Evolutionary conservation across 2,797 vertebrate species (phyloP).

Genomic region (Babyrousa celebensis): DNA sequence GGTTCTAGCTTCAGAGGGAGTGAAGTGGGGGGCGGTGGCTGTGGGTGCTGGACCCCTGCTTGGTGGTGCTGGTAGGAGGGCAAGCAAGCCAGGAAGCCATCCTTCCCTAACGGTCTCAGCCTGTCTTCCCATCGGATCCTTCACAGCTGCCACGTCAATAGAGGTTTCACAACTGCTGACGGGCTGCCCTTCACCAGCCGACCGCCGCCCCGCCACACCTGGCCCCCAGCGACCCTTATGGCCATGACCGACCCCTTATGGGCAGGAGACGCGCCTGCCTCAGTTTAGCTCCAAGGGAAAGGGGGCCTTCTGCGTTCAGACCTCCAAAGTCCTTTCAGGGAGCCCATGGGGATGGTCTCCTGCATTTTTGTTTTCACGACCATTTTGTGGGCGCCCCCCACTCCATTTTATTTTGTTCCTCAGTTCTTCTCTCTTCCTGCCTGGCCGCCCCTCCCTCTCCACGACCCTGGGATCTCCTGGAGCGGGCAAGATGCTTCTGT

Average conservation of each 20-base stretch:
- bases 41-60: background rate
- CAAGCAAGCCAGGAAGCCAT: background rate
- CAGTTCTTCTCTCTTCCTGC: background rate
- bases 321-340: background rate
- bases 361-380: background rate
- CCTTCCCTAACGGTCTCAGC: background rate
- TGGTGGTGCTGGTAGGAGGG: background rate
- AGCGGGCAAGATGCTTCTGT: rapidly evolving
- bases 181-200: background rate
- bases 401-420: background rate
- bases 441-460: background rate
- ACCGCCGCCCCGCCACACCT: background rate
- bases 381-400: background rate
- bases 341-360: background rate
- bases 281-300: constrained; percentile 15
- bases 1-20: background rate
- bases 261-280: background rate
- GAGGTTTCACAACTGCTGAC: background rate
- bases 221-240: background rate
- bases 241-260: too few relatives aligned
- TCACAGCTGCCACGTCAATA: background rate
- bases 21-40: rapidly evolving
- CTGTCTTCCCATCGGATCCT: background rate
- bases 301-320: background rate
- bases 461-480: background rate